A percentile compares a stretch with the other conserved stretches of the same genome.
phyloP scores from a whole-genome alignment of 2,113 vertebrate genomes.

The Myiozetetes cayanensis region DNA sequence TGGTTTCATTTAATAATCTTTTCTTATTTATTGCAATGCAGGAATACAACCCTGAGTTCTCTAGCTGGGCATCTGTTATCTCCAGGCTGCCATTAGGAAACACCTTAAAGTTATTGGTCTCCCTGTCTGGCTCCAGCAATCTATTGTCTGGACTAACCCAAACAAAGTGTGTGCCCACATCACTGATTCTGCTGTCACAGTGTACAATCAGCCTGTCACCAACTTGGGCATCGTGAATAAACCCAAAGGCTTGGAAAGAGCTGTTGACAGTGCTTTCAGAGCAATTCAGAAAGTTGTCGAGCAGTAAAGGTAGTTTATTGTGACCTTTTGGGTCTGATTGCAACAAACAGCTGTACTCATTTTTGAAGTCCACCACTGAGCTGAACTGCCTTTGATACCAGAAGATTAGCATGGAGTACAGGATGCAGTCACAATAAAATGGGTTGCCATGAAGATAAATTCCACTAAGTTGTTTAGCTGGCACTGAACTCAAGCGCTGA shows the following conservation, averaged over 20 bases:
- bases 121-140: slow-evolving; percentile 69
- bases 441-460: slow-evolving; percentile 87
- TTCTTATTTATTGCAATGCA: slow-evolving; percentile 77
- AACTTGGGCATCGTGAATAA: slow-evolving; percentile 72
- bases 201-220: slow-evolving; percentile 77
- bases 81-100: slow-evolving; percentile 81
- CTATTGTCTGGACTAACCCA: slow-evolving; percentile 78
- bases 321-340: slow-evolving; percentile 33
- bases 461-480: slow-evolving; percentile 66
- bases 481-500: slow-evolving; percentile 75
- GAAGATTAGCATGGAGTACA: slow-evolving; percentile 79
- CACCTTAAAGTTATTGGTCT: slow-evolving; percentile 56
- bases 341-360: slow-evolving; percentile 72
- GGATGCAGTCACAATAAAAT: slow-evolving; percentile 79
- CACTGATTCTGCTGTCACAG: slow-evolving; percentile 72
- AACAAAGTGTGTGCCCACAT: slow-evolving; percentile 55
- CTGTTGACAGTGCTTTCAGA: slow-evolving; percentile 64
- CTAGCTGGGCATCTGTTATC: slow-evolving; percentile 71
- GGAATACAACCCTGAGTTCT: slow-evolving; percentile 80
- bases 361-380: slow-evolving; percentile 79
- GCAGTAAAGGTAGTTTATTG: slow-evolving; percentile 58
- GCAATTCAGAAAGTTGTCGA: slow-evolving; percentile 65
- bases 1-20: slow-evolving; percentile 63
- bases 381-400: slow-evolving; percentile 82
- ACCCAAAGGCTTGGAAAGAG: slow-evolving; percentile 62